Base-by-base conservation (phyloP, 1,140 invertebrate genomes). In the Varroa destructor region DNA sequence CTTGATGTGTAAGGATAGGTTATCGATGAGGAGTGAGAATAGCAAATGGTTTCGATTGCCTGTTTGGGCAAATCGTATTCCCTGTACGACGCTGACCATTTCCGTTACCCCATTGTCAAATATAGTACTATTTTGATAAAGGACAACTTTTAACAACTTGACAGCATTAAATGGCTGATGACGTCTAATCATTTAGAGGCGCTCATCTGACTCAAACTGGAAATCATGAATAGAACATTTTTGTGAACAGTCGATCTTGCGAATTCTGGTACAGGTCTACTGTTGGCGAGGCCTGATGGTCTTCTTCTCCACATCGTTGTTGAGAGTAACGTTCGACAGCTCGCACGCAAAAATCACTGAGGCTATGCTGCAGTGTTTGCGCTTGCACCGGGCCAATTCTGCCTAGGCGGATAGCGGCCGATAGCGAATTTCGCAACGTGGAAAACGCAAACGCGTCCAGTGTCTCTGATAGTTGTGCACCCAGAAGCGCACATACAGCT, bases 141-240 rank as follows among this genome's bases (percentile, higher is more conserved):
- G 25, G 25, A 25, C 25, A 25, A 25, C 25, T 25, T 25, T 25
- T 25, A 25, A 25, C 25, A 25, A 25, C 25, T 25, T 25, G 25
- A 25, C 25, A 25, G 25, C 46, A 51, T 51, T 8, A 8, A 51
- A 51, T 8, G 8, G 46, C 46, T 51, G 46, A 51, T 51, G 46
- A 51, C 8, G 46, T 51, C 8, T 5, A 5, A 5, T 5, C 46
- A 51, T 8, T 8, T 3, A 51, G 4, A 51, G 46, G 46, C 8
- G 46, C 8, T 51, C 46, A 51, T 51, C 8, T 5, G 3, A 8
- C 3, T 51, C 46, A 8, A 51, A 3, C 46, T 51, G 46, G 37
- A 40, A 3, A 46, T 67, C 61, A 67, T 14, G 61, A 67, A 40
- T 67, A 67, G 61, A 67, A 67, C 61, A 67, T 67, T 40, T 67